Percentiles rank a stretch among this genome's conserved stretches.
phyloP scores from a whole-genome alignment of 2,113 vertebrate species.

The Ranitomeya variabilis region DNA sequence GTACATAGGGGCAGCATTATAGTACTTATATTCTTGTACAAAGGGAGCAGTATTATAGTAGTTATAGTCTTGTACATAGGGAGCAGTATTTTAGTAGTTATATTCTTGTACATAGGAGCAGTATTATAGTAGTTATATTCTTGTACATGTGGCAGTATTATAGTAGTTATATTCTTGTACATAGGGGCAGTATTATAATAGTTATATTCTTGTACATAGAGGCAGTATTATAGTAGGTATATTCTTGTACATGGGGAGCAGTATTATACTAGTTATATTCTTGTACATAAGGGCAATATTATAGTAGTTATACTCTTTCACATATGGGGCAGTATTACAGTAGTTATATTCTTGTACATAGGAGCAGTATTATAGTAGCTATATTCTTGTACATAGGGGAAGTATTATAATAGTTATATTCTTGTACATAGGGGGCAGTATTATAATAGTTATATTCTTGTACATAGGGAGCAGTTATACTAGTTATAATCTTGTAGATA shows the following conservation, averaged over 20 bases:
- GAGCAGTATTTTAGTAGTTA: neutral
- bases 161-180: neutral
- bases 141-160: neutral
- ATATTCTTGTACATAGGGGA: neutral
- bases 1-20: neutral
- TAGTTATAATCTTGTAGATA: neutral
- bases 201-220: neutral
- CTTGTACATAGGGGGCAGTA: neutral
- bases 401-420: slow-evolving; percentile 1
- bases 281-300: neutral
- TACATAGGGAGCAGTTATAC: neutral
- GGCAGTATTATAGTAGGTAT: neutral
- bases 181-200: neutral
- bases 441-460: neutral
- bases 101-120: neutral
- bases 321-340: neutral
- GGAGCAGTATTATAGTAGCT: neutral
- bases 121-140: neutral
- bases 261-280: neutral
- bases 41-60: neutral
- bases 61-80: neutral
- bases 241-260: neutral
- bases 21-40: neutral
- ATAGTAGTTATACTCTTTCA: neutral
- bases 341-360: neutral